Percentiles rank a stretch among this genome's conserved stretches.
Conservation (phyloP, 1,140 invertebrate genomes). For the Sycophila sp. region DNA sequence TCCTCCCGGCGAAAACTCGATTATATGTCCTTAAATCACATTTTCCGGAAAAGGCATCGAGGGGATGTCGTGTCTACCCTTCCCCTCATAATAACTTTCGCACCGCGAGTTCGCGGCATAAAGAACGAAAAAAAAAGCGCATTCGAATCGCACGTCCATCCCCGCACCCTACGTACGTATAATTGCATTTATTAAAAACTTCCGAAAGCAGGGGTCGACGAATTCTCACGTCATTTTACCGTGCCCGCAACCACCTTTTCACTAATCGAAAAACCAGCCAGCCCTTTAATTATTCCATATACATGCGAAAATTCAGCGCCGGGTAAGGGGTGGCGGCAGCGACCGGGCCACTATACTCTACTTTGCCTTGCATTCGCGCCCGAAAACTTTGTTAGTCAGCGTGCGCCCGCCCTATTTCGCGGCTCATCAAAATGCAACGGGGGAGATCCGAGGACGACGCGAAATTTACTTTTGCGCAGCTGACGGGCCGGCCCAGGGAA, state of each 20-base stretch:
- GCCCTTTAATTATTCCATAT: slow-evolving; percentile 25
- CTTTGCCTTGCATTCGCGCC: slow-evolving; percentile 11
- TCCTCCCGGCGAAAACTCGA: background rate
- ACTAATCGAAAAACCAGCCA: slow-evolving; percentile 13
- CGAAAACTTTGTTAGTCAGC: slow-evolving; percentile 17
- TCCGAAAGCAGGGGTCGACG: background rate
- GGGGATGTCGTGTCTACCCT: background rate
- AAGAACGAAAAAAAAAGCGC: background rate
- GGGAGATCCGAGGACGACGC: slow-evolving; percentile 13
- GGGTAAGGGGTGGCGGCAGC: too few species aligned
- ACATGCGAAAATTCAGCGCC: slow-evolving; percentile 15
- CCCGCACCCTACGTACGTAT: background rate
- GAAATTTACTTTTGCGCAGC: slow-evolving; percentile 36
- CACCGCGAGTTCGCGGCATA: too few species aligned
- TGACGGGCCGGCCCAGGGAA: slow-evolving; percentile 7
- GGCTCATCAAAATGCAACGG: slow-evolving; percentile 37
- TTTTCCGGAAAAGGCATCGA: background rate
- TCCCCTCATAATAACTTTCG: background rate
- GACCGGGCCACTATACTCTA: too few species aligned
- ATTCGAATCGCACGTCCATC: slow-evolving; percentile 1
- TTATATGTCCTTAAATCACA: background rate
- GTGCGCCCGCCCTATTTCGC: slow-evolving; percentile 7
- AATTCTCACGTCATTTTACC: background rate
- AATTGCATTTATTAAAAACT: slow-evolving; percentile 2
- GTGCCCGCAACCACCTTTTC: background rate